Base-by-base conservation (phyloP, 2,113 vertebrate genomes). In the Micromys minutus region DNA sequence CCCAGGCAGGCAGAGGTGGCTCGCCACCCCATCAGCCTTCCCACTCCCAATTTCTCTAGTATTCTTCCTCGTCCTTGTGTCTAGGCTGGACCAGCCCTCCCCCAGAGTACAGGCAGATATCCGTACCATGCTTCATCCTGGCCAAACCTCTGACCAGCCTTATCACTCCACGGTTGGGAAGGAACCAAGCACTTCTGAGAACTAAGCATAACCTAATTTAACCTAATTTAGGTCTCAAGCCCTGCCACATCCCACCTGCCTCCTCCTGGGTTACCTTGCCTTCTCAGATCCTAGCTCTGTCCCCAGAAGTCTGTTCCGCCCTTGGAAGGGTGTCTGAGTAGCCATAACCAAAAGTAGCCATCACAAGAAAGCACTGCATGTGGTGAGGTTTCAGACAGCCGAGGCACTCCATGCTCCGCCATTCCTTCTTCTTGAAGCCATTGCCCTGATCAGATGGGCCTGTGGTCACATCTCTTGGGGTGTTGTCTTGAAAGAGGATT, bases 1-100 rank as follows among this genome's bases (percentile, higher is more conserved):
- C 10, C 9, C n/a, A 19, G 7, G 47, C 4, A 8, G 74, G 4
- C 21, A 84, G 5, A 2, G 0, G 0, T 1, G 67, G 1, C 13
- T 55, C 57, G n/a, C 0, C 1, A 7, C 16, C 26, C 17, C 71
- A 0, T 8, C 0, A 0, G 80, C 26, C 50, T n/a, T 9, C 7
- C 0, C 8, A 52, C 19, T 67, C 45, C n/a, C 24, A 34, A 34
- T 65, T 67, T 12, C 26, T 13, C n/a, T 1, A 1, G 0, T 26
- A 4, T 63, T 84, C 39, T 63, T 11, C 24, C 7, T 47, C 39
- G 7, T 52, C 83, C 72, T 21, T 0, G 15, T 24, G 3, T 74
- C 50, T 52, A 52, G 42, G 13, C 76, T 17, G 36, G 92, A 61
- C 69, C 77, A 75, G 21, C 1, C n/a, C 17, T 87, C 36, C 45